phyloP scores from a whole-genome alignment of 2,888 invertebrate species.

The Siphonodentalium dalli region DNA sequence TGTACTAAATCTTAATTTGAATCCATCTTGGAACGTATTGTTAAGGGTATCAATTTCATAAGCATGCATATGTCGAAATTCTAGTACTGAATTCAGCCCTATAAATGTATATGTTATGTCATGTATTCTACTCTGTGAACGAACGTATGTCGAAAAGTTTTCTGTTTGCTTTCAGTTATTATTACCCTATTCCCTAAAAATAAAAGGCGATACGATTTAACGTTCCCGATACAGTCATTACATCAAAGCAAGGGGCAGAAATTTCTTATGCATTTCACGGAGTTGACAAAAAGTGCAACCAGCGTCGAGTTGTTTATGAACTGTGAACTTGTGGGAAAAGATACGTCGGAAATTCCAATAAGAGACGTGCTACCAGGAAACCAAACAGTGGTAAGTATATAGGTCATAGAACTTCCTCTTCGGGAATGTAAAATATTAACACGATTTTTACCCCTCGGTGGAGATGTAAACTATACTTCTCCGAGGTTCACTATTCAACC shows the following conservation, averaged over 20 bases:
- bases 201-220: constrained; percentile 40
- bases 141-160: background rate
- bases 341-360: constrained; percentile 47
- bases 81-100: no score
- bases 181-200: no score
- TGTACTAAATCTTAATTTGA: no score
- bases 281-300: constrained; percentile 39
- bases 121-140: background rate
- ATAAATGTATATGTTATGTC: background rate
- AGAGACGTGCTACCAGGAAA: constrained; percentile 39
- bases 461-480: no score
- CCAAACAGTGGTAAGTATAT: constrained; percentile 36
- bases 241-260: constrained; percentile 31
- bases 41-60: no score
- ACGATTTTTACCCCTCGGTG: no score
- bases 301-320: constrained; percentile 44
- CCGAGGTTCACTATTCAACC: no score
- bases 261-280: constrained; percentile 42
- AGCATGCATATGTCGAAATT: no score
- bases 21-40: no score
- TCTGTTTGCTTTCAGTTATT: constrained; percentile 35
- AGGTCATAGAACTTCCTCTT: background rate
- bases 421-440: no score
- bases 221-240: constrained; percentile 38
- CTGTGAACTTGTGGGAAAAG: constrained; percentile 43